phyloP scores from a whole-genome alignment of 2,113 vertebrate genomes.

The Ploceus nigricollis region DNA sequence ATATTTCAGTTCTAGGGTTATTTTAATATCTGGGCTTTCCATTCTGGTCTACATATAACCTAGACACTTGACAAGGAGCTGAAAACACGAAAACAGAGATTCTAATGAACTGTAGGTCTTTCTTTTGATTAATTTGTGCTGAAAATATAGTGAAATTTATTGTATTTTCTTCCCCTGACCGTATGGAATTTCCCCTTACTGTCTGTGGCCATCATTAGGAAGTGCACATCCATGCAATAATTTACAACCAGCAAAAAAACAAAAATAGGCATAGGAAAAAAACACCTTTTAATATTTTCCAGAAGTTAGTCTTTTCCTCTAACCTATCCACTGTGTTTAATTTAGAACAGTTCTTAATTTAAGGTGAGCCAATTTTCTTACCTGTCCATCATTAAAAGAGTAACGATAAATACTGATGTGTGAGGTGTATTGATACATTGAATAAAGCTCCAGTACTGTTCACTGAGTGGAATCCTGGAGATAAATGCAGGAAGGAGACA shows the following conservation, averaged over 20 bases:
- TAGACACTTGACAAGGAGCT: neutral
- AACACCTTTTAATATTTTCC: neutral
- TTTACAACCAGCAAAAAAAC: constrained; percentile 40
- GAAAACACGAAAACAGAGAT: neutral
- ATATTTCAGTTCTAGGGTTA: neutral
- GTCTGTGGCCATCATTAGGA: constrained; percentile 40
- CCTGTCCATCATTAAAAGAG: neutral
- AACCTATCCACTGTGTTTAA: neutral
- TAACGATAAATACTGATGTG: neutral
- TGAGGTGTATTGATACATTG: neutral
- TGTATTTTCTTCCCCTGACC: constrained; percentile 43
- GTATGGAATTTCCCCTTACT: constrained; percentile 53
- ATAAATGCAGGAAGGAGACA: neutral
- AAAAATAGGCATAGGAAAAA: constrained; percentile 18
- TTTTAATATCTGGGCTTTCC: neutral
- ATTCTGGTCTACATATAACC: neutral
- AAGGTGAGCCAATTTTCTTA: neutral
- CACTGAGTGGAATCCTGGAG: neutral
- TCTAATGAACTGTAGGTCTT: neutral
- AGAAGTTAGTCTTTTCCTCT: neutral
- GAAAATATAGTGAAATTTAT: constrained; percentile 39
- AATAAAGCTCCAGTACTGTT: neutral
- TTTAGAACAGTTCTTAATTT: neutral
- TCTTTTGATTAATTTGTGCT: constrained; percentile 36
- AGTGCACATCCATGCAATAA: constrained; percentile 43